Evolutionary conservation across 2,888 invertebrate genomes (phyloP).

Genomic region (Nyleta sp.): DNA sequence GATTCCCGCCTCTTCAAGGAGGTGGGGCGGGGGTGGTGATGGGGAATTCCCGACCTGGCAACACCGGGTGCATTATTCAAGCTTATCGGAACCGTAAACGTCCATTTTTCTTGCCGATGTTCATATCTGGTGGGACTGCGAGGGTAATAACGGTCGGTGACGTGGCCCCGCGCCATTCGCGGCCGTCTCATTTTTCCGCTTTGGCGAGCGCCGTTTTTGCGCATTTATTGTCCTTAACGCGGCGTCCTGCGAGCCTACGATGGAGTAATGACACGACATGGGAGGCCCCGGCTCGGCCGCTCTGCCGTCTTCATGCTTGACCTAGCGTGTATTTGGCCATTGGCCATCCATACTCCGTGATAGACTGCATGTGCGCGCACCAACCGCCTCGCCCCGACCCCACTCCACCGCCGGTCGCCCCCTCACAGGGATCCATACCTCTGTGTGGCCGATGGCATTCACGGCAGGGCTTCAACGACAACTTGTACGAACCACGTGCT

Average conservation of each 20-base stretch:
- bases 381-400: constrained; percentile 26
- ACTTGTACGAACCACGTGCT: constrained; percentile 43
- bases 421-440: constrained; percentile 50
- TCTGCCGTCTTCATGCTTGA: constrained; percentile 76
- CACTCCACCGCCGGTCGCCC: no score
- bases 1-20: no score
- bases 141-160: no score
- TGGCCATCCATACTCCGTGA: constrained; percentile 72
- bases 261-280: constrained; percentile 75
- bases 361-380: constrained; percentile 65
- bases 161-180: not conserved
- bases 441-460: constrained; percentile 43
- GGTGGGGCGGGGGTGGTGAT: no score
- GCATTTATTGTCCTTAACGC: constrained; percentile 41
- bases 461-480: constrained; percentile 40
- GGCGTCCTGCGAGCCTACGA: constrained; percentile 59
- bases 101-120: no score
- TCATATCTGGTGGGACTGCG: no score
- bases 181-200: no score
- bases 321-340: constrained; percentile 78
- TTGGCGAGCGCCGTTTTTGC: not conserved
- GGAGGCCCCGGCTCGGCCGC: constrained; percentile 67
- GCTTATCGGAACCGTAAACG: constrained; percentile 23
- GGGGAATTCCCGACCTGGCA: no score
- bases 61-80: constrained; percentile 29